phyloP scores from a whole-genome alignment of 2,113 vertebrate genomes.

The Ceratotherium simum region DNA sequence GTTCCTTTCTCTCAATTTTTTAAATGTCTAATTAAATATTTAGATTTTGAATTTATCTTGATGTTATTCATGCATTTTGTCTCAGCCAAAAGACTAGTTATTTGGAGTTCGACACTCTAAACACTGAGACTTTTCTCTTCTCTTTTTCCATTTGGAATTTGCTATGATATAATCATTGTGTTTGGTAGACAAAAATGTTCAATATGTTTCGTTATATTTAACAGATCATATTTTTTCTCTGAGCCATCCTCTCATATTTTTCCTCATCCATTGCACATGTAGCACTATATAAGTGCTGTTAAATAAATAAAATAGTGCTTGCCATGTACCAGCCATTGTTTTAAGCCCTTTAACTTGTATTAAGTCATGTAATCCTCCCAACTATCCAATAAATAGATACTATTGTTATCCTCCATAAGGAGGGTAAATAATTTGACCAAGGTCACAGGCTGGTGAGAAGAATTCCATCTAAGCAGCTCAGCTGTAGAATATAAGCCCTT shows the following conservation, averaged over 20 bases:
- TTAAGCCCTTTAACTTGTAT: not conserved
- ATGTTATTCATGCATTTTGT: constrained; percentile 48
- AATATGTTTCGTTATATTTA: constrained; percentile 12
- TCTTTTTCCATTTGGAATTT: not conserved
- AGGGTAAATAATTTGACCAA: not conserved
- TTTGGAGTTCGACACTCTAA: not conserved
- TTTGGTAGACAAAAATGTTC: not conserved
- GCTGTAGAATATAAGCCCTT: not conserved
- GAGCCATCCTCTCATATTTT: not conserved
- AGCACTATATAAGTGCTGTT: not conserved
- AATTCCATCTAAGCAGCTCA: not conserved
- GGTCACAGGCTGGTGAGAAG: not conserved
- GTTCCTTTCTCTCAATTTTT: not conserved
- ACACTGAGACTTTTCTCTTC: not conserved
- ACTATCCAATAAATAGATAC: not conserved
- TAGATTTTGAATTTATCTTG: constrained; percentile 26
- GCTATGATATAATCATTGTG: not conserved
- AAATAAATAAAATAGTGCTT: not conserved
- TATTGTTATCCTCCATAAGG: not conserved
- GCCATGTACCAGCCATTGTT: not conserved
- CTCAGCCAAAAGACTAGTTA: constrained; percentile 10
- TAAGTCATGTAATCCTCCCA: not conserved
- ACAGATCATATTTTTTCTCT: not conserved
- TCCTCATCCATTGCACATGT: not conserved
- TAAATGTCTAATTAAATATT: constrained; percentile 53